Evolutionary conservation across 2,888 invertebrate species (phyloP).

Genomic region (Odontomyia ornata): DNA sequence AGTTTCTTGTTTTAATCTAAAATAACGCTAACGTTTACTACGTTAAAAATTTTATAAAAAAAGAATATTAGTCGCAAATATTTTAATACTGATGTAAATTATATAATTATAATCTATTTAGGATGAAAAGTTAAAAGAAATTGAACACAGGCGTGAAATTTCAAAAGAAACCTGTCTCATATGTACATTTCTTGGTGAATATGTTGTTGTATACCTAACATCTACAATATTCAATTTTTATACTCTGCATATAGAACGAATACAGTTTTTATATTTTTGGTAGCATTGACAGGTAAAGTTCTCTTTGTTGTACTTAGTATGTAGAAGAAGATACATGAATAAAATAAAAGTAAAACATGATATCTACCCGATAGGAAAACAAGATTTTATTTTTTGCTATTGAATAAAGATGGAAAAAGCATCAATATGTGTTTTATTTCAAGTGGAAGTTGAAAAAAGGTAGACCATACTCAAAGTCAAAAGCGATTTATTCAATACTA

Average conservation of each 20-base stretch:
- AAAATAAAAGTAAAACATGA: background rate
- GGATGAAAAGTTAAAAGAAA: background rate
- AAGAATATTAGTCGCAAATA: too few species aligned
- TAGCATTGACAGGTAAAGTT: conserved; percentile 21
- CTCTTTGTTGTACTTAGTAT: conserved; percentile 33
- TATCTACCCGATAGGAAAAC: conserved; percentile 4
- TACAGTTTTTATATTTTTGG: conserved; percentile 20
- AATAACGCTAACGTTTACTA: too few species aligned
- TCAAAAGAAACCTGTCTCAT: background rate
- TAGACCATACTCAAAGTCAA: too few species aligned
- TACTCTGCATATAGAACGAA: conserved; percentile 20
- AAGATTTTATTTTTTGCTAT: conserved; percentile 26
- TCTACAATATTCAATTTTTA: conserved; percentile 31
- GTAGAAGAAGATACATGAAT: conserved; percentile 16
- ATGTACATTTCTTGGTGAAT: background rate
- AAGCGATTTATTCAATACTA: too few species aligned
- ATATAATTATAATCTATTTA: background rate
- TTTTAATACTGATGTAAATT: background rate
- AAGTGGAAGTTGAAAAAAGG: background rate
- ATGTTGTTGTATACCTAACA: background rate
- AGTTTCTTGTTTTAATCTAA: too few species aligned
- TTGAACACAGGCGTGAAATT: background rate
- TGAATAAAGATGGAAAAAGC: conserved; percentile 15
- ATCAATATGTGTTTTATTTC: background rate
- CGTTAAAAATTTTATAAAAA: too few species aligned